These are phyloP conservation scores for Yponomeuta evonymella DNA, from an alignment of 2,888 invertebrate species.

Conservation along the genomic window DNA sequence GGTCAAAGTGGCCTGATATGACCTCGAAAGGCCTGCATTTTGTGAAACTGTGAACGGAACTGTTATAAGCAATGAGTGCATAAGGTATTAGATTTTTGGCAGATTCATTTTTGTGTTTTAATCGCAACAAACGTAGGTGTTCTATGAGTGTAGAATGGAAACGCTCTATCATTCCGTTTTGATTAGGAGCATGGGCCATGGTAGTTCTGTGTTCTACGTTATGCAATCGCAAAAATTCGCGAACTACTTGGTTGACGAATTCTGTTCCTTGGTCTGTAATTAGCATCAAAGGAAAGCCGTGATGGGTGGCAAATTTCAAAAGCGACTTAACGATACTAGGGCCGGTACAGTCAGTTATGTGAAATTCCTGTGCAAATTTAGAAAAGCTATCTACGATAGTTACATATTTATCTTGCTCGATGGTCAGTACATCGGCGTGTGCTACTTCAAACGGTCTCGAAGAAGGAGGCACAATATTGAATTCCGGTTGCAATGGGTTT, in stretches of 20 bases:
- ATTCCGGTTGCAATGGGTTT: conserved; percentile 23
- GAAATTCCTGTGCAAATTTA: conserved; percentile 11
- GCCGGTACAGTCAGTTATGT: background rate
- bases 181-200: conserved; percentile 6
- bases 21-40: conserved; percentile 14
- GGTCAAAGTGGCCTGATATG: conserved; percentile 13
- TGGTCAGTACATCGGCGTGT: conserved; percentile 17
- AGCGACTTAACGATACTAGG: conserved; percentile 8
- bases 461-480: conserved; percentile 27
- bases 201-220: background rate
- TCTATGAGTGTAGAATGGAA: conserved; percentile 15
- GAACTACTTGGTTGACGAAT: conserved; percentile 9
- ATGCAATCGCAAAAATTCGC: conserved; percentile 6
- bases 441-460: conserved; percentile 23
- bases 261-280: conserved; percentile 10
- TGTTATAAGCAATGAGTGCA: conserved; percentile 12
- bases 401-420: conserved; percentile 1
- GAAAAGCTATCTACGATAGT: conserved; percentile 8
- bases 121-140: conserved; percentile 10
- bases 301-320: conserved; percentile 6
- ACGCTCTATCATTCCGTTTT: conserved; percentile 12
- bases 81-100: conserved; percentile 12
- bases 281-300: background rate
- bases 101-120: conserved; percentile 10
- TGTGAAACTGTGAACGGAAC: conserved; percentile 11